Percentiles rank a stretch among this genome's conserved stretches.
These are phyloP conservation scores for Bryconaethiops microstoma DNA, from an alignment of 2,797 vertebrate genomes.

Conservation along the genomic window DNA sequence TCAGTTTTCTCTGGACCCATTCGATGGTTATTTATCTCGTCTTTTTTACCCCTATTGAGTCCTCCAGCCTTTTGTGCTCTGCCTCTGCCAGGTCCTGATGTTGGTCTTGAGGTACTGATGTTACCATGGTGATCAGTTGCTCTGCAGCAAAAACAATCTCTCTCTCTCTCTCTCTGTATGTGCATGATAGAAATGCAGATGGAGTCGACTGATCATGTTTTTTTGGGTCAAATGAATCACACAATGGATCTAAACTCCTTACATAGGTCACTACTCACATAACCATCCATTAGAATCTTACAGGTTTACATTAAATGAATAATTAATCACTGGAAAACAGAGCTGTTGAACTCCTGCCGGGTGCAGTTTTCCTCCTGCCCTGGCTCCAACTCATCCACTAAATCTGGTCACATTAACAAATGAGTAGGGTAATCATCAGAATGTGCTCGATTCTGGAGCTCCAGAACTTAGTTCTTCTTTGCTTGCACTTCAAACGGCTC, in stretches of 20 bases:
- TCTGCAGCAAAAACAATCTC: constrained; percentile 52
- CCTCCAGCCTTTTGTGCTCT: constrained; percentile 48
- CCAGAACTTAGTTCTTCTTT: neutral
- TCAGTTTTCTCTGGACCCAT: constrained; percentile 11
- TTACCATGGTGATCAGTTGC: constrained; percentile 59
- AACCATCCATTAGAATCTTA: constrained; percentile 36
- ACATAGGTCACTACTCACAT: constrained; percentile 44
- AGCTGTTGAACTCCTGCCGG: too few species aligned
- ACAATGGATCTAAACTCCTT: constrained; percentile 41
- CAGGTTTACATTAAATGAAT: constrained; percentile 19
- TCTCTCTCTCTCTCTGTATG: too few species aligned
- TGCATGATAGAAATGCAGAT: constrained; percentile 31
- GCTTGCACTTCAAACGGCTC: constrained; percentile 8
- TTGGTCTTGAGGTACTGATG: constrained; percentile 53
- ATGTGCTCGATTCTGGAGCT: too few species aligned
- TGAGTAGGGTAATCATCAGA: too few species aligned
- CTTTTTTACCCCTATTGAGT: constrained; percentile 37
- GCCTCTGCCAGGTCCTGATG: constrained; percentile 49
- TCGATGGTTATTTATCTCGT: constrained; percentile 38
- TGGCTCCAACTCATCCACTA: too few species aligned
- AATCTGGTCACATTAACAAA: too few species aligned
- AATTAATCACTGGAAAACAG: neutral
- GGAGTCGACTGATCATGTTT: constrained; percentile 56
- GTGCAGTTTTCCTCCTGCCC: too few species aligned
- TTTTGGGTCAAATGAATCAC: constrained; percentile 60